Conservation (phyloP, 2,113 vertebrate genomes). For the Labeo rohita region DNA sequence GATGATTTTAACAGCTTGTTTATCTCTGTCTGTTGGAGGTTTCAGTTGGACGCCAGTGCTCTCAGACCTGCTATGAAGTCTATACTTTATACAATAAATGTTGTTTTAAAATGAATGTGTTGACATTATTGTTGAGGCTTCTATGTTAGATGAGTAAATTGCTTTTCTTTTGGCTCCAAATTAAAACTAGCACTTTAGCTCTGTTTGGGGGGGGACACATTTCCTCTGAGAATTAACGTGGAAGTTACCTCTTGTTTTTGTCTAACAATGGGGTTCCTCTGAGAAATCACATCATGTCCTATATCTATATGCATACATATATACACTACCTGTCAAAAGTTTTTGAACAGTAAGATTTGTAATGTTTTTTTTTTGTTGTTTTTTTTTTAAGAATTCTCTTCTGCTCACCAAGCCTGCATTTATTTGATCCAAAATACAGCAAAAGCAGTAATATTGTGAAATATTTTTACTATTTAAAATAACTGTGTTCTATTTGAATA, state of each 20-base stretch:
- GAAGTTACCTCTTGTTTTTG: neutral
- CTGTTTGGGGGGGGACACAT: neutral
- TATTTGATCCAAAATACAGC: no score
- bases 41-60: neutral
- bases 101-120: neutral
- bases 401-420: no score
- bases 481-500: no score
- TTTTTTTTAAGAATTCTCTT: no score
- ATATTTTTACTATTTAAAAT: no score
- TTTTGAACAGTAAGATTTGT: no score
- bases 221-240: neutral
- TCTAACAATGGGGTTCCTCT: neutral
- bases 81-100: neutral
- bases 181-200: neutral
- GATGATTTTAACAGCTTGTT: conserved; percentile 5
- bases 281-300: no score
- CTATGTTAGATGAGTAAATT: neutral
- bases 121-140: neutral
- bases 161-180: neutral
- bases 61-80: neutral
- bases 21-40: neutral
- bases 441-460: no score
- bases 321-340: neutral
- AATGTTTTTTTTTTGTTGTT: no score
- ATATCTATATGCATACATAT: neutral